phyloP scores from a whole-genome alignment of 2,797 vertebrate species.

The Cryptoprocta ferox region DNA sequence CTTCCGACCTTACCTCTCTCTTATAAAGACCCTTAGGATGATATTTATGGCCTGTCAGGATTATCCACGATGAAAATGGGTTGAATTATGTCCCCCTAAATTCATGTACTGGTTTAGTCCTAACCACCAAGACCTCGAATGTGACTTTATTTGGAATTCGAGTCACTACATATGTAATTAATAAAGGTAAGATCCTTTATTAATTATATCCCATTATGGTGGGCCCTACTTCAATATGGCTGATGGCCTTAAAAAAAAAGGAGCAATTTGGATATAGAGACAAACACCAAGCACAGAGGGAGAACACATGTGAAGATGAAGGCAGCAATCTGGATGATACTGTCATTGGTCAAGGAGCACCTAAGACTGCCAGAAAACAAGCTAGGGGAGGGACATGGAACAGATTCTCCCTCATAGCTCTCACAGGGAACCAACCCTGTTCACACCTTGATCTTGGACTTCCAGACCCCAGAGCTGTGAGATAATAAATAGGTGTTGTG shows the following conservation, averaged over 20 bases:
- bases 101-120: not conserved
- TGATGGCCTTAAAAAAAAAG: not conserved
- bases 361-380: not conserved
- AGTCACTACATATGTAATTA: not conserved
- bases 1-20: not conserved
- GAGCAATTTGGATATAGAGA: not conserved
- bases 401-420: not conserved
- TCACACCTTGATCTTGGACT: not conserved
- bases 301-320: not conserved
- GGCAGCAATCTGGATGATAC: not conserved
- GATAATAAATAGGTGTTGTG: not conserved
- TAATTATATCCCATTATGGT: not conserved
- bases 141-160: not conserved
- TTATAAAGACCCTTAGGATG: not conserved
- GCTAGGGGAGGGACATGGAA: not conserved
- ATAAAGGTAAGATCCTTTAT: not conserved
- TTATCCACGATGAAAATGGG: not conserved
- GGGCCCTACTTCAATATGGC: not conserved
- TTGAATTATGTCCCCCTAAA: not conserved
- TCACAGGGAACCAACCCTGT: not conserved
- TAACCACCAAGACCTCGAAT: not conserved
- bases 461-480: not conserved
- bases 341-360: not conserved
- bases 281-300: not conserved
- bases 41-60: not conserved